Evolutionary conservation across 1,140 invertebrate species (phyloP).

Genomic region (Samia ricini): DNA sequence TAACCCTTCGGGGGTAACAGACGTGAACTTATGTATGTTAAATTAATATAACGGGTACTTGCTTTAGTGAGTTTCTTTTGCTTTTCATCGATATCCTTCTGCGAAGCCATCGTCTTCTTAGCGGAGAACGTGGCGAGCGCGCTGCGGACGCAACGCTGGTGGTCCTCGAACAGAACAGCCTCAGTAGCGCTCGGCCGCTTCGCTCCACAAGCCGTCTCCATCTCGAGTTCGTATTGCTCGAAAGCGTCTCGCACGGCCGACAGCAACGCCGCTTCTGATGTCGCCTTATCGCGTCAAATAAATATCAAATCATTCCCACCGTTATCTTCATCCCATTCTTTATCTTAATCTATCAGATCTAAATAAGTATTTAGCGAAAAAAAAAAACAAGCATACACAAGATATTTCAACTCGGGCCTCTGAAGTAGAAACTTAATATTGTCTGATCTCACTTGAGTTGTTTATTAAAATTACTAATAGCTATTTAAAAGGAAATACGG

Average conservation of each 20-base stretch:
- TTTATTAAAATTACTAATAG: no score
- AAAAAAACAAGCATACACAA: no score
- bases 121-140: neutral
- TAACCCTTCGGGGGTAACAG: no score
- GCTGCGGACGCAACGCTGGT: neutral
- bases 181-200: neutral
- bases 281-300: conserved; percentile 5
- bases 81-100: conserved; percentile 8
- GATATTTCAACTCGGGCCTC: no score
- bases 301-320: neutral
- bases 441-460: no score
- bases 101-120: conserved; percentile 17
- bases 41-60: neutral
- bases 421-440: no score
- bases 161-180: neutral
- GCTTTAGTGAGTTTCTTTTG: neutral
- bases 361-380: no score
- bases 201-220: conserved; percentile 6
- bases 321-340: neutral
- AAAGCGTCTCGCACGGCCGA: conserved; percentile 12
- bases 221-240: conserved; percentile 10
- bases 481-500: no score
- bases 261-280: conserved; percentile 17
- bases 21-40: no score
- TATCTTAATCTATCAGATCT: no score